Base-by-base conservation (phyloP, 2,113 vertebrate species). In the Sturnira hondurensis region DNA sequence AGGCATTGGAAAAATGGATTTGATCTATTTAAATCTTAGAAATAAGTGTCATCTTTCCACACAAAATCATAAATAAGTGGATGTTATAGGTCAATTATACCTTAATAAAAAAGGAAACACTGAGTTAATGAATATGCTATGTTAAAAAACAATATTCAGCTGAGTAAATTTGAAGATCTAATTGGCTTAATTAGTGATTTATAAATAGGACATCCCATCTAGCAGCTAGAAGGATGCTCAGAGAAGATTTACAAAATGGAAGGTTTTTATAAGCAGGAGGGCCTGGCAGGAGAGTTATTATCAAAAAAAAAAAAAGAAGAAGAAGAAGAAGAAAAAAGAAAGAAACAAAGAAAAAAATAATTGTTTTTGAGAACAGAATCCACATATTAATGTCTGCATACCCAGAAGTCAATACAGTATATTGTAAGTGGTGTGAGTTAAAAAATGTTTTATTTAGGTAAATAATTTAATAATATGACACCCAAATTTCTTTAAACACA, bases 391-490 rank as follows among this genome's bases (percentile, higher is more conserved):
- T 82, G 38, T 90, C 16, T 78, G 28, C 65, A 90, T 58, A 77
- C 10, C 61, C 61, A 92, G 45, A 89, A n/a, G 38, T 91, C 71
- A 91, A 61, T 89, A 71, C 0, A 65, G 26, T 85, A 65, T 14
- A 65, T 41, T 96, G 2, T 70, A 86, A 96, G 76, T 82, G 16
- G 16, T 15, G 10, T 76, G 45, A 50, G 28, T 76, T 33, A 50
- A 31, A 76, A 76, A 76, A 33, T 33, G 50, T 33, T 76, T 76
- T 76, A 16, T 31, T 74, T 82, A 89, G 45, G 67, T 86, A 95
- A 94, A 61, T 76, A 96, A 91, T 86, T 68, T 89, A 81, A 89
- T 87, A 31, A 93, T 38, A 56, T 50, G 80, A 56, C 38, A 82
- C 45, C 67, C 74, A 86, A 78, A 68, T 77, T 52, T 80, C 70